Conservation (phyloP, 2,113 vertebrate species). For the Passer montanus region DNA sequence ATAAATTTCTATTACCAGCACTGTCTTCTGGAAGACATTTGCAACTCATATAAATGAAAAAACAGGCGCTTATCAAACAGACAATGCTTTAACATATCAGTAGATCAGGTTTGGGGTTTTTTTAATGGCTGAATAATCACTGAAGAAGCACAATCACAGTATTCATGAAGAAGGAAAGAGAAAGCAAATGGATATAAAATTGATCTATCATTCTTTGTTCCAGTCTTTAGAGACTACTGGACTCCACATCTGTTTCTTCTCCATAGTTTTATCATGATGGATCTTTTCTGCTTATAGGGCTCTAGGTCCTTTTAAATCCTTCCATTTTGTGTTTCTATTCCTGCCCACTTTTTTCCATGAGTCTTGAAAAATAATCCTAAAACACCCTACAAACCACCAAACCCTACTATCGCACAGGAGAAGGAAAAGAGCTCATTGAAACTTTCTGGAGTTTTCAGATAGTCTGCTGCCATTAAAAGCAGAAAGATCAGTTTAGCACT, state of each 20-base stretch:
- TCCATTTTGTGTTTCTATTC: constrained; percentile 16
- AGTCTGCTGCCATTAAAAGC: neutral
- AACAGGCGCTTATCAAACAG: neutral
- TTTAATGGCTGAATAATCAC: neutral
- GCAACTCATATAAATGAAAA: constrained; percentile 8
- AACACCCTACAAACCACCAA: neutral
- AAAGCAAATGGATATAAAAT: constrained; percentile 38
- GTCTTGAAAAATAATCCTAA: neutral
- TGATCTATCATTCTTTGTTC: constrained; percentile 34
- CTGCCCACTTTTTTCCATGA: neutral
- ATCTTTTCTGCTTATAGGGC: constrained; percentile 28
- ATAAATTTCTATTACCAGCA: neutral
- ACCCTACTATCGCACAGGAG: neutral
- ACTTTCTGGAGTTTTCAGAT: neutral
- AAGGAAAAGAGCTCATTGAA: neutral
- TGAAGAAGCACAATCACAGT: constrained; percentile 5
- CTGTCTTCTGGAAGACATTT: constrained; percentile 29
- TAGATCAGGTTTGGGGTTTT: neutral
- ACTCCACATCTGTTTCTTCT: constrained; percentile 54
- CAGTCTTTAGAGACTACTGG: constrained; percentile 3
- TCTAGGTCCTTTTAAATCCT: constrained; percentile 41
- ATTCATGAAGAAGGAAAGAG: constrained; percentile 20
- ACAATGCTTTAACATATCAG: neutral
- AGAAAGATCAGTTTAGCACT: neutral
- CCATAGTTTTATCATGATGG: constrained; percentile 29